Conservation (phyloP, 2,797 vertebrate species). For the Hippopotamyrus pictus region DNA sequence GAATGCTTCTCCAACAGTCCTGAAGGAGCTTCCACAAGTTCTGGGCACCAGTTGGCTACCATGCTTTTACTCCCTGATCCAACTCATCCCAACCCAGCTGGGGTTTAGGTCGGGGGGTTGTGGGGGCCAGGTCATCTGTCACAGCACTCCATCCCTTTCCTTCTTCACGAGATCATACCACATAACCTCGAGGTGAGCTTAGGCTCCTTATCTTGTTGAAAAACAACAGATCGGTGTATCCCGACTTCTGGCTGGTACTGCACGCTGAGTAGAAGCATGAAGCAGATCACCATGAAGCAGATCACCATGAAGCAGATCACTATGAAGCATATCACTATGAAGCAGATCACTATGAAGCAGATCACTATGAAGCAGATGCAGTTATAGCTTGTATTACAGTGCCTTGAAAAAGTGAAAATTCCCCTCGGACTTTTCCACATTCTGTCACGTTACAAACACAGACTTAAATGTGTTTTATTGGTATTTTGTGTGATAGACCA, state of each 20-base stretch:
- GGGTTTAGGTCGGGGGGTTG: not conserved
- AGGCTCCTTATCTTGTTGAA: not conserved
- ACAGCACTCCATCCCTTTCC: not conserved
- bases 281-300: too few relatives aligned
- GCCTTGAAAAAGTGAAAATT: not conserved
- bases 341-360: not conserved
- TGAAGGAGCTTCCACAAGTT: not conserved
- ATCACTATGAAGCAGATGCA: not conserved
- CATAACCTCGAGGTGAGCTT: not conserved
- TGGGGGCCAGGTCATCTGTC: not conserved
- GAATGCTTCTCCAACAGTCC: not conserved
- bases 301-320: too few relatives aligned
- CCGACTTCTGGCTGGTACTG: not conserved
- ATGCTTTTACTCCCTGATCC: not conserved
- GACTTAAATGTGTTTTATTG: not conserved
- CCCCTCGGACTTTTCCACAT: not conserved
- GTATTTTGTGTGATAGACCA: not conserved
- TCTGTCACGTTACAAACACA: not conserved
- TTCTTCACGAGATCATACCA: not conserved
- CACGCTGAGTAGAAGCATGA: not conserved
- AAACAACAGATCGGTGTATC: not conserved
- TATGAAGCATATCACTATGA: not conserved
- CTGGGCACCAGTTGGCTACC: not conserved
- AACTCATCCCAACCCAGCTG: not conserved
- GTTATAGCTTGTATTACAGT: not conserved